A percentile compares a stretch with the other conserved stretches of the same genome.
These are phyloP conservation scores for Diorhabda elongata DNA, from an alignment of 1,140 invertebrate genomes.

Conservation along the genomic window DNA sequence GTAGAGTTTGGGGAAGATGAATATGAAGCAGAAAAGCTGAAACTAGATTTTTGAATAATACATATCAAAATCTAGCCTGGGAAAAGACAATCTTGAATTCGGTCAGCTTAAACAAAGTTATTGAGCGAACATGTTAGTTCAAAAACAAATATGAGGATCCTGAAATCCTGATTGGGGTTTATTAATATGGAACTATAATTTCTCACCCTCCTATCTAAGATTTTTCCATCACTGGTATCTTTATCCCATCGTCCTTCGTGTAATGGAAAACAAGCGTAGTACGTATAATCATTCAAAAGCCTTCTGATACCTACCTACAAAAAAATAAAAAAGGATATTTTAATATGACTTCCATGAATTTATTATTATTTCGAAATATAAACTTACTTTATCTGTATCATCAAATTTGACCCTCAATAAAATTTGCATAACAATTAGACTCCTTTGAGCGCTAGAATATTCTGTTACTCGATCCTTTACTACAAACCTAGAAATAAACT, in stretches of 20 bases:
- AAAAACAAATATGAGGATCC: too few species aligned
- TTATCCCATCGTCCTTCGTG: constrained; percentile 83
- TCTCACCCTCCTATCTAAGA: constrained; percentile 69
- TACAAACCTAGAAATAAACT: constrained; percentile 65
- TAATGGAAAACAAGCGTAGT: constrained; percentile 81
- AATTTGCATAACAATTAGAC: constrained; percentile 90
- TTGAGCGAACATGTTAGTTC: too few species aligned
- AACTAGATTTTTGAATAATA: too few species aligned
- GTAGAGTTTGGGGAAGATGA: too few species aligned
- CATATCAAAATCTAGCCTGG: too few species aligned
- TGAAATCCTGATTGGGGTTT: too few species aligned
- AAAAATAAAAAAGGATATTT: not conserved
- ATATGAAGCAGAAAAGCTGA: too few species aligned
- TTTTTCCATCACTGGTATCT: constrained; percentile 59
- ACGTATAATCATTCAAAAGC: constrained; percentile 81
- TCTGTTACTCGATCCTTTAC: constrained; percentile 81
- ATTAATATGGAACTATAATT: not conserved
- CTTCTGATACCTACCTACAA: constrained; percentile 75
- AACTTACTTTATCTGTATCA: constrained; percentile 59
- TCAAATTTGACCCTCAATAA: constrained; percentile 76
- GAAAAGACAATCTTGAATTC: too few species aligned
- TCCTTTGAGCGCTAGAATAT: constrained; percentile 83
- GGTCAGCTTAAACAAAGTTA: too few species aligned
- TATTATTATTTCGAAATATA: not conserved
- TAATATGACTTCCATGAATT: not conserved